phyloP scores from a whole-genome alignment of 1,140 invertebrate genomes.

The Magallana ariakensis region DNA sequence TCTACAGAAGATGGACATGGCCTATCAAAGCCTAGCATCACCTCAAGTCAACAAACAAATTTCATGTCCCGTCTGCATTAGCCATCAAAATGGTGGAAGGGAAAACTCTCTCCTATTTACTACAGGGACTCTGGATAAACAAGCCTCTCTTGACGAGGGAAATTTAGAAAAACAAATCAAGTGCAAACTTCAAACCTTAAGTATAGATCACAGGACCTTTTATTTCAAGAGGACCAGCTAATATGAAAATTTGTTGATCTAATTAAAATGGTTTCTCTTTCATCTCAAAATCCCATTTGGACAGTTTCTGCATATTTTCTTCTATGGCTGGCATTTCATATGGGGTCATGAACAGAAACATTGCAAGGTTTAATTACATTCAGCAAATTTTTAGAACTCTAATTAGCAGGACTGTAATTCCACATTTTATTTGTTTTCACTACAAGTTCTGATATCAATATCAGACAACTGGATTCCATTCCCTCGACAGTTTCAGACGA shows the following conservation, averaged over 20 bases:
- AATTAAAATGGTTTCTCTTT: constrained; percentile 13
- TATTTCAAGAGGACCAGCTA: constrained; percentile 25
- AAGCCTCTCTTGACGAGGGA: background rate
- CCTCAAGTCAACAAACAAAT: constrained; percentile 8
- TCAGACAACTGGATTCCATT: too few relatives aligned
- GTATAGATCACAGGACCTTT: constrained; percentile 29
- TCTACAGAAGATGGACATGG: background rate
- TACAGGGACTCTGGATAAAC: constrained; percentile 10
- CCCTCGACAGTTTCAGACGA: too few relatives aligned
- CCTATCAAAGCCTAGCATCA: background rate
- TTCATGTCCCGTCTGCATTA: constrained; percentile 28
- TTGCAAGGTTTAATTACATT: constrained; percentile 24
- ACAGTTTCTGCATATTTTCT: background rate
- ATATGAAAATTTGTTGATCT: constrained; percentile 27
- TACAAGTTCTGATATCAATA: background rate
- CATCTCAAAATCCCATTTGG: constrained; percentile 28
- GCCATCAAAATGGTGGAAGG: constrained; percentile 19
- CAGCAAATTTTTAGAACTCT: constrained; percentile 20
- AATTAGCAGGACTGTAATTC: constrained; percentile 29
- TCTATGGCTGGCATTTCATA: background rate
- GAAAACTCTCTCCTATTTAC: background rate
- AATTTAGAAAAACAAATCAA: constrained; percentile 33
- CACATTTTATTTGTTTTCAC: constrained; percentile 13
- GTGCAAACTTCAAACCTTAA: constrained; percentile 11
- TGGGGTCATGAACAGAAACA: background rate